phyloP scores from a whole-genome alignment of 2,888 invertebrate species.

The Cylloceria caligata region DNA sequence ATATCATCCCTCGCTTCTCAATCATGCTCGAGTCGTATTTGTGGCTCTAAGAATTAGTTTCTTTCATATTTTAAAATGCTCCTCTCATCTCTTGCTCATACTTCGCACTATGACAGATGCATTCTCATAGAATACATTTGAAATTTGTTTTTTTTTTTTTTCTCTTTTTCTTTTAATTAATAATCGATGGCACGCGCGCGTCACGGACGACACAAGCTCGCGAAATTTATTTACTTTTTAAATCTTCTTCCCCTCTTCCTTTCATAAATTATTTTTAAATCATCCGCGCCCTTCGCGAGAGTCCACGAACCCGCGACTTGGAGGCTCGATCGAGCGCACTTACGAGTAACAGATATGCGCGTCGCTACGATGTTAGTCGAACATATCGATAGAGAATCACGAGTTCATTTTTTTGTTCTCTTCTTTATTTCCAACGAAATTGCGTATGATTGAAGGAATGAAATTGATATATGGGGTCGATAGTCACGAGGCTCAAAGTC shows the following conservation, averaged over 20 bases:
- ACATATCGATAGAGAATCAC: constrained; percentile 17
- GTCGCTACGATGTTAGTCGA: constrained; percentile 36
- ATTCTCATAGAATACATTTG: constrained; percentile 62
- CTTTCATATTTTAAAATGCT: constrained; percentile 50
- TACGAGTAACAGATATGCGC: constrained; percentile 31
- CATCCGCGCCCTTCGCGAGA: constrained; percentile 13
- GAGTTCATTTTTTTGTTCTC: constrained; percentile 24
- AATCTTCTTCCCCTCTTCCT: constrained; percentile 27
- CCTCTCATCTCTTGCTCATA: constrained; percentile 38
- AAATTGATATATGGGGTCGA: constrained; percentile 37
- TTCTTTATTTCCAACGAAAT: constrained; percentile 33
- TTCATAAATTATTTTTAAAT: constrained; percentile 17
- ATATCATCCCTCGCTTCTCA: constrained; percentile 63
- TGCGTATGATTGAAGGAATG: constrained; percentile 47
- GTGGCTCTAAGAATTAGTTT: constrained; percentile 60
- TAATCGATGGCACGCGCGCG: constrained; percentile 69
- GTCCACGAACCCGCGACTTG: constrained; percentile 19
- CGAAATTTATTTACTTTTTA: constrained; percentile 42
- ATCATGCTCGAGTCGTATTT: constrained; percentile 65
- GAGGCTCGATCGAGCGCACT: constrained; percentile 34
- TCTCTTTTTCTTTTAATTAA: constrained; percentile 56
- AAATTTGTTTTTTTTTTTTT: constrained; percentile 46
- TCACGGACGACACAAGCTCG: constrained; percentile 65
- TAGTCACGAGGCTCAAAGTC: constrained; percentile 47
- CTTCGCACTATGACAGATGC: constrained; percentile 66